Evolutionary conservation across 2,797 vertebrate species (phyloP), one percentile per base, ranked within the genome.

Genomic region (Neostethus bicornis): DNA sequence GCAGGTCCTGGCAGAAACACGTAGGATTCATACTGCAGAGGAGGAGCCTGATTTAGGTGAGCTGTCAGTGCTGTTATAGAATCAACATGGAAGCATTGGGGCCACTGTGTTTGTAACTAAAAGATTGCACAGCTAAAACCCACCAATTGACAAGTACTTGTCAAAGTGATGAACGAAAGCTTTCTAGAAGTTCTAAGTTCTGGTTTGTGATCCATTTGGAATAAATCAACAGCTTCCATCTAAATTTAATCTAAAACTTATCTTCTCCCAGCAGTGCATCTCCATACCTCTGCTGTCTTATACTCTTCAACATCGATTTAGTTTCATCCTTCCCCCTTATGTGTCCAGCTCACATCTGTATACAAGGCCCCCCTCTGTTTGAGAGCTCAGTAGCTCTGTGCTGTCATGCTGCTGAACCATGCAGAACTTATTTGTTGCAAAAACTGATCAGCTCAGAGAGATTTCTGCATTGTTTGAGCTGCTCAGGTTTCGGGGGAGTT

Each of bases 1-100:
- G 75, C 78, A 77, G 82, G 79, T 84, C 73, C 81, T 82, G 73
- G 79, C 77, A 81, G 80, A 47, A 82, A 83, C 81, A 85, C 80
- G 61, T 42, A 84, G 81, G 63, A 70, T 78, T 75, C 79, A 78
- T 87, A 72, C 86, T 85, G 89, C 89, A 90, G 87, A 90, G 86
- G 86, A 88, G 86, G 86, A 88, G 83, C 85, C 68, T 85, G 81
- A 79, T 77, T 77, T 80, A 87, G 85, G 83, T 85, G 79, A 85
- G 84, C 81, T 75, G 86, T 85, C 85, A 77, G 75, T 51, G 77
- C 80, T 74, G 61, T 56, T 70, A 70, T 57, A 74, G 66, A 75
- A 43, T 9, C 48, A 80, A 76, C 74, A 78, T 73, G 35, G 39
- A 67, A 67, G 66, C 52, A 55, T 58, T 47, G 62, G 58, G 61